A percentile compares a stretch with the other conserved stretches of the same genome.
phyloP scores from a whole-genome alignment of 2,888 invertebrate genomes.

The Quadroppia sp. region DNA sequence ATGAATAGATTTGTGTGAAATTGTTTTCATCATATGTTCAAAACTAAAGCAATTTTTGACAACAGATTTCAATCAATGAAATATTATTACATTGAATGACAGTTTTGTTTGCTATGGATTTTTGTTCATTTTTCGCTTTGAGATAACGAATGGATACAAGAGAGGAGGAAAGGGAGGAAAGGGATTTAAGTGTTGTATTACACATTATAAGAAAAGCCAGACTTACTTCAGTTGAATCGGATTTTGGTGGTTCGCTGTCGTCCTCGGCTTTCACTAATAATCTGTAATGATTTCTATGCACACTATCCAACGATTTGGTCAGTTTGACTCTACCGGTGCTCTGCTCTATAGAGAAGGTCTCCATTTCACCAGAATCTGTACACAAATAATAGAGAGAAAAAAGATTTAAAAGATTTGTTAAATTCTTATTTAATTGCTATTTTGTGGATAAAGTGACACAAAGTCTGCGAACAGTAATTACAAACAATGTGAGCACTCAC shows the following conservation, averaged over 20 bases:
- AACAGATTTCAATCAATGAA: no score
- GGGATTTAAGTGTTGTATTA: neutral
- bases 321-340: slow-evolving; percentile 49
- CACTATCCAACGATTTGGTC: slow-evolving; percentile 49
- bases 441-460: neutral
- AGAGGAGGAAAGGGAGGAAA: neutral
- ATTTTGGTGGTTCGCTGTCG: slow-evolving; percentile 49
- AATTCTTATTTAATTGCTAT: neutral
- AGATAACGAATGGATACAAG: neutral
- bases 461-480: no score
- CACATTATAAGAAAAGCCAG: neutral
- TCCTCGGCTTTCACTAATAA: slow-evolving; percentile 49
- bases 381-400: neutral
- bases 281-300: slow-evolving; percentile 49
- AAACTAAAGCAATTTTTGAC: no score
- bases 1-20: no score
- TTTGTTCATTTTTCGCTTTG: neutral
- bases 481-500: slow-evolving; percentile 46
- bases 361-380: slow-evolving; percentile 48
- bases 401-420: neutral
- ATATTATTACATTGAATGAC: no score
- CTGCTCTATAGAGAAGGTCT: slow-evolving; percentile 49
- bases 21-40: no score
- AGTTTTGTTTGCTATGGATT: neutral
- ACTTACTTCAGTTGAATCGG: slow-evolving; percentile 49